These are phyloP conservation scores for Centropus bengalensis DNA, from an alignment of 2,113 vertebrate genomes.

Conservation along the genomic window DNA sequence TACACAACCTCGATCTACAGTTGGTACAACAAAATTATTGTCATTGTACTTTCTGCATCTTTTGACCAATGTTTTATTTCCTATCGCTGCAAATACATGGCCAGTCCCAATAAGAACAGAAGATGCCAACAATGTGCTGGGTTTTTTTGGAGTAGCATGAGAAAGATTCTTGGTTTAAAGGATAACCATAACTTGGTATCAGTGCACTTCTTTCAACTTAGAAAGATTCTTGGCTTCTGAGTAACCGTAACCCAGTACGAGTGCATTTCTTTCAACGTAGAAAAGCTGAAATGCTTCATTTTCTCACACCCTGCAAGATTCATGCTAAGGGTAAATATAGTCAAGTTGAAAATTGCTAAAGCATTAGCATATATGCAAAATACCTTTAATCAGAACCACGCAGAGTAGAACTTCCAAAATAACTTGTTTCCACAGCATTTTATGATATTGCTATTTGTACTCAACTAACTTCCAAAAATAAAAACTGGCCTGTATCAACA, in stretches of 20 bases:
- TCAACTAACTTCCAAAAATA: not conserved
- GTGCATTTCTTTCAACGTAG: not conserved
- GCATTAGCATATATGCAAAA: not conserved
- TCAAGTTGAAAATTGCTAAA: not conserved
- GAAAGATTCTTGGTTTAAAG: not conserved
- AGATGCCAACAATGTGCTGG: rapidly evolving
- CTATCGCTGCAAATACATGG: not conserved
- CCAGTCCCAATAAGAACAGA: not conserved
- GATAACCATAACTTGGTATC: rapidly evolving
- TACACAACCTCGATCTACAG: not conserved
- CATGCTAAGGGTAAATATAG: not conserved
- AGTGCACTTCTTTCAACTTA: not conserved
- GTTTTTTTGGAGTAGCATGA: not conserved
- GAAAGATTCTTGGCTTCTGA: not conserved
- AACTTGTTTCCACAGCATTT: not conserved
- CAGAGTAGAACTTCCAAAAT: not conserved
- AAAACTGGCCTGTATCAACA: not conserved
- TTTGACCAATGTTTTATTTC: not conserved
- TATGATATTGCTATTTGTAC: not conserved
- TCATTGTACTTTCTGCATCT: not conserved
- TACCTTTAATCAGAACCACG: not conserved
- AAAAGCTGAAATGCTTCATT: not conserved
- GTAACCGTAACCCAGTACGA: rapidly evolving
- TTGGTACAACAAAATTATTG: not conserved
- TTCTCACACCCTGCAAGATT: not conserved